These are phyloP conservation scores for Eira barbara DNA, from an alignment of 2,113 vertebrate genomes.

Conservation along the genomic window DNA sequence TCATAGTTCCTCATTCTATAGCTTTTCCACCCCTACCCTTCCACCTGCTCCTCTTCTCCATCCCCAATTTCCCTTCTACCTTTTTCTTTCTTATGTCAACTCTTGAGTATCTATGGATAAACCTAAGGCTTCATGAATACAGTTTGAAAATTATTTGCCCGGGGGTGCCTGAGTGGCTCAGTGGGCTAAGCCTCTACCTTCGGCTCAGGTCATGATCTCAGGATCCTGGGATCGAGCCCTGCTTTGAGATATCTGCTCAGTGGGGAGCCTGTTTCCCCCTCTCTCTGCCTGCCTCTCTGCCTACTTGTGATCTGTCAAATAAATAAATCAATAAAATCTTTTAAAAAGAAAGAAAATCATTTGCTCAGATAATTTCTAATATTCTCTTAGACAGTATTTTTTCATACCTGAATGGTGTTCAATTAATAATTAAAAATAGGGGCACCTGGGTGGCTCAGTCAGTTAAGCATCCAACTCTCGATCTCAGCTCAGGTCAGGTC, in stretches of 20 bases:
- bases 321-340: too few species aligned
- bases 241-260: too few species aligned
- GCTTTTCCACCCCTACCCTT: rapidly evolving
- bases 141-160: neutral
- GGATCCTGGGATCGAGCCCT: too few species aligned
- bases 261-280: too few species aligned
- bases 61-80: neutral
- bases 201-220: too few species aligned
- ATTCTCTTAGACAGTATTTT: neutral
- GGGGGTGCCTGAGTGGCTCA: too few species aligned
- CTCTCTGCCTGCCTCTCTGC: too few species aligned
- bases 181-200: too few species aligned
- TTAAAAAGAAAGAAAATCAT: neutral
- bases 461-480: neutral
- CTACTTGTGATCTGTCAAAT: too few species aligned
- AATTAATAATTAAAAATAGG: neutral
- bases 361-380: neutral
- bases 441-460: neutral
- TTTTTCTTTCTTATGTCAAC: neutral
- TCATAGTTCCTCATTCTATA: neutral
- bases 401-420: neutral
- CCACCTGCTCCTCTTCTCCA: neutral
- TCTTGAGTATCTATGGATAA: neutral
- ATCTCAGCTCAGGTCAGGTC: neutral
- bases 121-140: neutral